phyloP scores from a whole-genome alignment of 2,888 invertebrate genomes.

The Ferdinandea cuprea region DNA sequence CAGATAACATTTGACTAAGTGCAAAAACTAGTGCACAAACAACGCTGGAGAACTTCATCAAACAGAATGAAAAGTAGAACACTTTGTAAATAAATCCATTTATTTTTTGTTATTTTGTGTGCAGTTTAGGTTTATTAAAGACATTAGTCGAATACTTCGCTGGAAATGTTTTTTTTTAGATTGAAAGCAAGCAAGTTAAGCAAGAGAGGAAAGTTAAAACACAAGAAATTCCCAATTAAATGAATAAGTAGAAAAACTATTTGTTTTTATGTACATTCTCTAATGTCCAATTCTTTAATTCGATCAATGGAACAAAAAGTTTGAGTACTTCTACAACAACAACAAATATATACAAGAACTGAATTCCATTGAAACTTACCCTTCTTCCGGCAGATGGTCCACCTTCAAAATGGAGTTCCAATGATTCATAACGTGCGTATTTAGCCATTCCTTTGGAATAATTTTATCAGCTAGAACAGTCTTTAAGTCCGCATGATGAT shows the following conservation, averaged over 20 bases:
- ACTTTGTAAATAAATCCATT: too few species aligned
- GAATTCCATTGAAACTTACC: conserved; percentile 83
- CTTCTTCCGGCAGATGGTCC: conserved; percentile 88
- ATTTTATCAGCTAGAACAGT: conserved; percentile 87
- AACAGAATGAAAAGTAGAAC: too few species aligned
- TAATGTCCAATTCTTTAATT: conserved; percentile 14
- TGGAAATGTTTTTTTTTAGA: too few species aligned
- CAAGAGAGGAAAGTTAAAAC: neutral
- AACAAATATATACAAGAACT: neutral
- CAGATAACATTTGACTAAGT: too few species aligned
- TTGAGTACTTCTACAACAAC: conserved; percentile 13
- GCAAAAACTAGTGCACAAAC: too few species aligned
- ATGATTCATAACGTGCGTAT: conserved; percentile 86
- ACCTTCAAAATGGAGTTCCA: conserved; percentile 88
- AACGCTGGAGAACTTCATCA: too few species aligned
- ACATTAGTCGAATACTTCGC: too few species aligned
- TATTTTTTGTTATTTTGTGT: too few species aligned
- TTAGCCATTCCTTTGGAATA: conserved; percentile 88
- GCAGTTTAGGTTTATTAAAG: too few species aligned
- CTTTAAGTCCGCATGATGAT: conserved; percentile 88
- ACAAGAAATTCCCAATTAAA: neutral
- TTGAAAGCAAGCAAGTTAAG: neutral
- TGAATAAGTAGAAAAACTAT: neutral
- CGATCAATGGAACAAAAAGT: conserved; percentile 6
- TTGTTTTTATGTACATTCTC: neutral